These are phyloP conservation scores for Drosophila trichaetosa DNA, from an alignment of 2,888 invertebrate genomes.

Conservation along the genomic window DNA sequence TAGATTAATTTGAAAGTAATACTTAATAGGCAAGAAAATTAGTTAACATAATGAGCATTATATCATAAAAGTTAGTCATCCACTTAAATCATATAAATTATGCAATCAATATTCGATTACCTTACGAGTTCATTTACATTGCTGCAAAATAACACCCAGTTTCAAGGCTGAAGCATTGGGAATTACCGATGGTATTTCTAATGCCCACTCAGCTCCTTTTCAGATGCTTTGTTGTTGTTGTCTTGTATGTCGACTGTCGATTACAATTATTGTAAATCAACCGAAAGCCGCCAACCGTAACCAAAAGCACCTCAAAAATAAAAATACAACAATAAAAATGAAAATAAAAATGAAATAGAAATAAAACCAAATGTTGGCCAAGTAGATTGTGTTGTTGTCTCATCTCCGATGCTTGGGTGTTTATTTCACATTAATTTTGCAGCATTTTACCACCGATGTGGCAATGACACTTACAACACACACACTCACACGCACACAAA, in stretches of 20 bases:
- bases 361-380: slow-evolving; percentile 20
- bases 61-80: neutral
- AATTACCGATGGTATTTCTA: slow-evolving; percentile 24
- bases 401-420: slow-evolving; percentile 31
- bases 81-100: neutral
- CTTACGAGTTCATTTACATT: neutral
- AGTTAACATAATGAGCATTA: neutral
- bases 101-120: neutral
- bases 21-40: neutral
- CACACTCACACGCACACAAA: slow-evolving; percentile 4
- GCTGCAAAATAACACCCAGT: neutral
- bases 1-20: neutral
- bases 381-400: slow-evolving; percentile 12
- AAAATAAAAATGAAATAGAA: slow-evolving; percentile 3
- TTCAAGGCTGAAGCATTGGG: neutral
- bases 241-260: slow-evolving; percentile 41
- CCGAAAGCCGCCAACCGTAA: slow-evolving; percentile 36
- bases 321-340: slow-evolving; percentile 1
- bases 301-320: slow-evolving; percentile 11
- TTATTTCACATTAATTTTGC: slow-evolving; percentile 65
- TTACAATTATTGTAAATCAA: slow-evolving; percentile 69
- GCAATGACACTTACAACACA: slow-evolving; percentile 44
- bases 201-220: slow-evolving; percentile 8
- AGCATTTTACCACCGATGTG: slow-evolving; percentile 50
- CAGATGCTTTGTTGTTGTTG: slow-evolving; percentile 30